These are phyloP conservation scores for Phenganax stokvisi DNA, from an alignment of 92 coral and sea anemone species.

Conservation along the genomic window DNA sequence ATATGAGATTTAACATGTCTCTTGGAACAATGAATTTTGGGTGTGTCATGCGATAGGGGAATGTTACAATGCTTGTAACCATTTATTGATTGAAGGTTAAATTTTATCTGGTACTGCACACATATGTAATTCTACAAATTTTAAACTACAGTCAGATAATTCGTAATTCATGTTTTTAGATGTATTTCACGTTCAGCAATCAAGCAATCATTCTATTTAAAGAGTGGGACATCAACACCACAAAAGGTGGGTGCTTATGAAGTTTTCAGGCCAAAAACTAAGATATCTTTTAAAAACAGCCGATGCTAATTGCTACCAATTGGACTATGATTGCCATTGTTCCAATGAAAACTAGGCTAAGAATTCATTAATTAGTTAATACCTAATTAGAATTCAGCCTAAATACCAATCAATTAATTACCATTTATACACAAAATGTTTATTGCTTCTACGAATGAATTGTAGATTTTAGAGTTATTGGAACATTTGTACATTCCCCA, in stretches of 20 bases:
- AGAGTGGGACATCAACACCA: slow-evolving; percentile 66
- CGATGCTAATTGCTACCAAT: background rate
- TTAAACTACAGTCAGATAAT: background rate
- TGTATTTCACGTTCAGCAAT: slow-evolving; percentile 64
- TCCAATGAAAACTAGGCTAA: background rate
- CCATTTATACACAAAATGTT: too few species aligned
- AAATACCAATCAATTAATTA: too few species aligned
- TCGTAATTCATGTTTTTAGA: slow-evolving; percentile 42
- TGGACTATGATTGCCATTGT: background rate
- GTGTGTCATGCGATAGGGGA: too few species aligned
- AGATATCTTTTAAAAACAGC: background rate
- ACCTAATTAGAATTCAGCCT: background rate
- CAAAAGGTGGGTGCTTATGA: slow-evolving; percentile 54
- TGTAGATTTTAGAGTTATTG: too few species aligned
- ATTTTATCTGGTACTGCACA: too few species aligned
- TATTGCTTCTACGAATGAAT: too few species aligned
- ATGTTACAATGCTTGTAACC: too few species aligned
- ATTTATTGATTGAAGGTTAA: too few species aligned
- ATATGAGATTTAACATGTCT: too few species aligned
- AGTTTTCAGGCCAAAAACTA: background rate
- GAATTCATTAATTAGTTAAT: background rate
- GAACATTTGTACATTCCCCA: too few species aligned
- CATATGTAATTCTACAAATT: too few species aligned
- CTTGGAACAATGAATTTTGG: too few species aligned
- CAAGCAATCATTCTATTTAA: slow-evolving; percentile 66